Percentiles rank a stretch among this genome's conserved stretches.
Conservation (phyloP, 2,113 vertebrate genomes). For the Pedionomus torquatus region DNA sequence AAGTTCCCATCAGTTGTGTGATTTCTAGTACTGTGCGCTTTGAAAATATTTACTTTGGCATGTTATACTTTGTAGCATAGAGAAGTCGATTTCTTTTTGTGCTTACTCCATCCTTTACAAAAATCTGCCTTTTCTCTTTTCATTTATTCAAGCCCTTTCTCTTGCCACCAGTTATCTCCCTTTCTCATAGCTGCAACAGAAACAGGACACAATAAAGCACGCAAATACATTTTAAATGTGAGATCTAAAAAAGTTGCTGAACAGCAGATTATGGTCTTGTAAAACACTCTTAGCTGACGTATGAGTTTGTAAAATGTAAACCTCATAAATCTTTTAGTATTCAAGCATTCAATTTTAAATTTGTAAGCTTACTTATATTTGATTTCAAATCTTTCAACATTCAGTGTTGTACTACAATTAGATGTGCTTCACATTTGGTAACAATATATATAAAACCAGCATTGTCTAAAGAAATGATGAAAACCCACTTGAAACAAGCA, state of each 20-base stretch:
- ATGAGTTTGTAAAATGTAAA: not conserved
- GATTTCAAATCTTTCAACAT: not conserved
- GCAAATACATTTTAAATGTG: not conserved
- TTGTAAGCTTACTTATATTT: not conserved
- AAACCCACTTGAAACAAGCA: not conserved
- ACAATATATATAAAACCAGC: not conserved
- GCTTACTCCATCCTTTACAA: constrained; percentile 15
- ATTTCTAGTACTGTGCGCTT: constrained; percentile 41
- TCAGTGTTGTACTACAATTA: not conserved
- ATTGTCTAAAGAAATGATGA: not conserved
- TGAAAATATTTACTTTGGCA: constrained; percentile 53
- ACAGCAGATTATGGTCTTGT: not conserved
- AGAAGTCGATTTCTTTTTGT: not conserved
- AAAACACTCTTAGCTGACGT: not conserved
- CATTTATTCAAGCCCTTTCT: not conserved
- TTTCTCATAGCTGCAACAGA: constrained; percentile 23
- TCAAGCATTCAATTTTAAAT: not conserved
- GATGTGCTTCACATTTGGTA: not conserved
- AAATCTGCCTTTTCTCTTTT: constrained; percentile 32
- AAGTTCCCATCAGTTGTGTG: constrained; percentile 33
- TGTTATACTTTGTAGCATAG: not conserved
- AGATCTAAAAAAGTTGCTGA: not conserved
- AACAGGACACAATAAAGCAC: not conserved
- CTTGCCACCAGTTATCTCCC: not conserved
- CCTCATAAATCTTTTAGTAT: not conserved